phyloP scores from a whole-genome alignment of 2,888 invertebrate genomes.

The Pantelozetes paolii region DNA sequence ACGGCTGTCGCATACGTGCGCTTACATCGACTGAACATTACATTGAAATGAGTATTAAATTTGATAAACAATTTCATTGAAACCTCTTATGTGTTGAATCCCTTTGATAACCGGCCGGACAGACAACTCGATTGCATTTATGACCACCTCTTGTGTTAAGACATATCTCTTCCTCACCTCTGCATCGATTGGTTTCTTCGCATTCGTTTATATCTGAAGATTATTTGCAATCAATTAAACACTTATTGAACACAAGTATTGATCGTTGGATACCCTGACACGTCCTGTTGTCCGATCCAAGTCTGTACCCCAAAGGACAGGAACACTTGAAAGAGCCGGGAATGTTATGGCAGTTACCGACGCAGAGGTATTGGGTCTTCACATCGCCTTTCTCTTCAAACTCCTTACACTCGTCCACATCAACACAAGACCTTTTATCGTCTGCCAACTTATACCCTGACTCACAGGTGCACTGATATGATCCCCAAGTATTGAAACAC shows the following conservation, averaged over 20 bases:
- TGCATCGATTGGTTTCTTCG: constrained; percentile 54
- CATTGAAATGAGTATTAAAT: neutral
- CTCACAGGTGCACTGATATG: constrained; percentile 67
- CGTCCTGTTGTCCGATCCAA: constrained; percentile 68
- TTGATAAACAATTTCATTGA: neutral
- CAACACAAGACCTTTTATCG: constrained; percentile 53
- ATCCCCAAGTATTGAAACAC: constrained; percentile 85
- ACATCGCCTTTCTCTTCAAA: constrained; percentile 39
- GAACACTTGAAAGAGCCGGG: constrained; percentile 77
- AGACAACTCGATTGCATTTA: constrained; percentile 78
- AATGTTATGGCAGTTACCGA: constrained; percentile 75
- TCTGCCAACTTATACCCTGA: constrained; percentile 3
- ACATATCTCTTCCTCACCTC: constrained; percentile 65
- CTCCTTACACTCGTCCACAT: constrained; percentile 65
- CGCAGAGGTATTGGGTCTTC: constrained; percentile 55
- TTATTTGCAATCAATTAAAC: neutral
- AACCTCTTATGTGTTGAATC: constrained; percentile 76
- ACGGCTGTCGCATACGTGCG: constrained; percentile 4
- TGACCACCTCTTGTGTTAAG: constrained; percentile 83
- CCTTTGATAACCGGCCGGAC: constrained; percentile 75
- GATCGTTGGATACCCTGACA: constrained; percentile 66
- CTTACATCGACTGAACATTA: constrained; percentile 1
- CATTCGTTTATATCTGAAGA: constrained; percentile 69
- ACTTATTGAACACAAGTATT: neutral
- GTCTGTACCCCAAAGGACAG: constrained; percentile 73